Evolutionary conservation across 1,140 invertebrate species (phyloP), one percentile per base, ranked within the genome.

Genomic region (Penaeus indicus): DNA sequence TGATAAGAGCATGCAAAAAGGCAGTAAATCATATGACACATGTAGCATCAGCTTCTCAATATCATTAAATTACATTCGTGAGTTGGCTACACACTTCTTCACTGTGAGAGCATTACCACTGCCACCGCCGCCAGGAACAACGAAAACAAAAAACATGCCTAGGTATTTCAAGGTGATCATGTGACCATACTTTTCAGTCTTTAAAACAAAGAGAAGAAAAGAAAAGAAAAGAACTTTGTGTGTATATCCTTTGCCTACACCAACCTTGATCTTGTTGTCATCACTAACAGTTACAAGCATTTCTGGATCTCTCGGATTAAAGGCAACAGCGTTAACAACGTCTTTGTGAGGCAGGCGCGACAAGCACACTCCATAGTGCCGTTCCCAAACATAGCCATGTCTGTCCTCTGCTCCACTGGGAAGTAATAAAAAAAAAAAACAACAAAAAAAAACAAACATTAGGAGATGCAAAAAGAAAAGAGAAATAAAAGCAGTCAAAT

Each of bases 251-350:
- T 47, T 22, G 22, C 42, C 25, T 27, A 19, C 16, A 32, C 96
- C 96, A 79, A 97, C 94, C 94, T 96, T 97, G 67, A 97, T 95
- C 21, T 95, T 95, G 91, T 94, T 95, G 92, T 98, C 97, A 92
- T 98, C 97, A 90, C 96, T 97, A 18, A 96, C 96, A n/a, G 97
- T 97, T 2, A 98, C 95, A 32, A 97, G 93, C 95, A 97, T 96
- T 92, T 97, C 95, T 1, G 96, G 94, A 93, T 97, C 95, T 69
- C 93, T 93, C 13, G 97, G 96, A 93, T 97, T 97, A 91, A 98
- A 97, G 22, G 97, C 97, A 2, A 97, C 96, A 19, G 96, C 96
- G 93, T 97, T 98, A 0, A 97, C 97, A 21, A 97, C 96, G 93
- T 97, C 96, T 3, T 92, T 93, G 92, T 98, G 97, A 25, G 95